Conservation (phyloP, 1,140 invertebrate species). For the Caligus rogercresseyi region DNA sequence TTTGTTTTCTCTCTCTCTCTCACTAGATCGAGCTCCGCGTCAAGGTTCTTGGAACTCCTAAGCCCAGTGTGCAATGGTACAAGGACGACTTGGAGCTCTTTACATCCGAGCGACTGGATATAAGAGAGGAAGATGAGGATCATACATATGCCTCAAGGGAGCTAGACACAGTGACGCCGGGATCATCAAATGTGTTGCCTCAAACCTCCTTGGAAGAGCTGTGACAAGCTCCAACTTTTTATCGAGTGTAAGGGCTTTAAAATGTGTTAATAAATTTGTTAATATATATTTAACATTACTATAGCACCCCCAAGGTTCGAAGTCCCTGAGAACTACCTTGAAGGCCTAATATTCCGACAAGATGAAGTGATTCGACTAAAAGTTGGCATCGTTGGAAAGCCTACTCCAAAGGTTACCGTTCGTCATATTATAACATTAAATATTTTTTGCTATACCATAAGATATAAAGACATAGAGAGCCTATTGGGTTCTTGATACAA, state of each 20-base stretch:
- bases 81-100: conserved; percentile 19
- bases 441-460: no score
- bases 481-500: no score
- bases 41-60: conserved; percentile 18
- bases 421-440: no score
- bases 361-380: conserved; percentile 18
- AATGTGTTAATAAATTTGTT: no score
- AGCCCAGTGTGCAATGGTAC: conserved; percentile 18
- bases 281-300: no score
- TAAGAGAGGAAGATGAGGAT: conserved; percentile 17
- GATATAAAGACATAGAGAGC: no score
- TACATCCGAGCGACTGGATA: conserved; percentile 14
- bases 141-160: neutral
- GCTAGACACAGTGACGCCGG: conserved; percentile 9
- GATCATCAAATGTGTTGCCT: conserved; percentile 19
- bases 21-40: conserved; percentile 8
- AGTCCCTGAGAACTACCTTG: conserved; percentile 15
- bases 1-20: no score
- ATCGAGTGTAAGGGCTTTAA: conserved; percentile 13
- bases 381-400: conserved; percentile 16
- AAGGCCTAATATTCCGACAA: conserved; percentile 17
- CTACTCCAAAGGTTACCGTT: conserved; percentile 17
- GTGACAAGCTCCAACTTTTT: neutral
- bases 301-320: conserved; percentile 20
- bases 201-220: conserved; percentile 17